These are phyloP conservation scores for Stegodyphus mimosarum DNA, from an alignment of 1,140 invertebrate genomes.

Conservation along the genomic window DNA sequence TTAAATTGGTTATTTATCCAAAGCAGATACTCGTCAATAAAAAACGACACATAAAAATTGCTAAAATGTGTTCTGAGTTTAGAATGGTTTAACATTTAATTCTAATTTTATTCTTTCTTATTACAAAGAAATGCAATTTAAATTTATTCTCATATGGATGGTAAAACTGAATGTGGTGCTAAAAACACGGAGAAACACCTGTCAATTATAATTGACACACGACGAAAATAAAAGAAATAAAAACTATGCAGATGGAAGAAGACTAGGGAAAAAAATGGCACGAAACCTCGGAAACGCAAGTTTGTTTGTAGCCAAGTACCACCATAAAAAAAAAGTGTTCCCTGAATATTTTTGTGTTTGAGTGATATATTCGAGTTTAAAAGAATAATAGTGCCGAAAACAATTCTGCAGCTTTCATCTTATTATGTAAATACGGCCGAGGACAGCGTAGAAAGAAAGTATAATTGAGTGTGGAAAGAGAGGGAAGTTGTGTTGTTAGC, in stretches of 20 bases:
- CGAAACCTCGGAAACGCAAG: slow-evolving; percentile 3
- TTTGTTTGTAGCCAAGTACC: slow-evolving; percentile 16
- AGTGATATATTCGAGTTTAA: slow-evolving; percentile 60
- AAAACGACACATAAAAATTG: too few species aligned
- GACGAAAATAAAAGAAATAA: slow-evolving; percentile 18
- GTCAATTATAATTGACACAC: slow-evolving; percentile 56
- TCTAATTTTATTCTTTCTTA: too few species aligned
- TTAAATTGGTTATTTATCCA: too few species aligned
- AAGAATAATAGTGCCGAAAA: slow-evolving; percentile 42
- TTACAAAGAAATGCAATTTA: too few species aligned
- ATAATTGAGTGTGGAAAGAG: slow-evolving; percentile 44
- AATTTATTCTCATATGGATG: too few species aligned
- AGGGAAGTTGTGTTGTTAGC: slow-evolving; percentile 45
- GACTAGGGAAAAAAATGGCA: neutral
- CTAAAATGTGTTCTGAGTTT: too few species aligned
- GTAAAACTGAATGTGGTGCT: too few species aligned
- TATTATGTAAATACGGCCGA: slow-evolving; percentile 55
- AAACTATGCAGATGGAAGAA: neutral
- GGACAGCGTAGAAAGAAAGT: slow-evolving; percentile 7
- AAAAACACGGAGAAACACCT: slow-evolving; percentile 17
- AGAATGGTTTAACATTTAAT: too few species aligned
- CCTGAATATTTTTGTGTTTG: slow-evolving; percentile 19
- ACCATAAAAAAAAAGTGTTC: slow-evolving; percentile 14
- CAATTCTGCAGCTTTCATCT: slow-evolving; percentile 34
- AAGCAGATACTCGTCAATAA: too few species aligned